A percentile compares a stretch with the other conserved stretches of the same genome.
Conservation (phyloP, 2,888 invertebrate species). For the Xylocampa areola region DNA sequence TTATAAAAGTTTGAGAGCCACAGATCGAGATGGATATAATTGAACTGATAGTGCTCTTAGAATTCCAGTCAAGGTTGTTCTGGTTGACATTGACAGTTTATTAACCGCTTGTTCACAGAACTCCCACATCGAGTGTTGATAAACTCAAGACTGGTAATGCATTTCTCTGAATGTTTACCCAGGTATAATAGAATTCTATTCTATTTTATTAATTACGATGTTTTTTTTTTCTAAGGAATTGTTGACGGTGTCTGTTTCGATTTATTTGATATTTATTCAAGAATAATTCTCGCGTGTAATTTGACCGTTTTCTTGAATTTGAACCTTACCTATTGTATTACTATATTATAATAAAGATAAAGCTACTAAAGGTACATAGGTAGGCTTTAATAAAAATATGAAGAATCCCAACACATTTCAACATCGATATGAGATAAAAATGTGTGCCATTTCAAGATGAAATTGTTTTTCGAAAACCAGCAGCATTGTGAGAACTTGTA, state of each 20-base stretch:
- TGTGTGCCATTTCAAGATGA: too few species aligned
- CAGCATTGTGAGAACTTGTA: too few species aligned
- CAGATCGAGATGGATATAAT: slow-evolving; percentile 37
- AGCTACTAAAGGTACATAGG: too few species aligned
- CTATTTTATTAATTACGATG: slow-evolving; percentile 6
- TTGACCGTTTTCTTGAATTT: too few species aligned
- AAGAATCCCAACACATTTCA: too few species aligned
- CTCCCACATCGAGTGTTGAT: slow-evolving; percentile 37
- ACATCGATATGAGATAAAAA: too few species aligned
- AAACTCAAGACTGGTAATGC: slow-evolving; percentile 38
- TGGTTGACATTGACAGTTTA: slow-evolving; percentile 62
- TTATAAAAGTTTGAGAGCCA: slow-evolving; percentile 44
- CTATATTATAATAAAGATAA: too few species aligned
- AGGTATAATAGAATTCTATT: slow-evolving; percentile 6
- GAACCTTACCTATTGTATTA: too few species aligned
- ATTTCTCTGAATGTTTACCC: slow-evolving; percentile 45
- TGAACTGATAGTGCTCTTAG: slow-evolving; percentile 54
- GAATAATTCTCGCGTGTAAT: too few species aligned
- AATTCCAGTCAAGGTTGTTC: slow-evolving; percentile 62
- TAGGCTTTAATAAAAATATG: too few species aligned
- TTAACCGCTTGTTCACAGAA: slow-evolving; percentile 64
- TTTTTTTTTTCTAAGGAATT: slow-evolving; percentile 26
- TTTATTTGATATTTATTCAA: not conserved
- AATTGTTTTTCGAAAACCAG: too few species aligned
- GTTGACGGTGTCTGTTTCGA: too few species aligned